Evolutionary conservation across 1,140 invertebrate genomes (phyloP), one percentile per base, ranked within the genome.

Genomic region (Anagrus nilaparvatae): DNA sequence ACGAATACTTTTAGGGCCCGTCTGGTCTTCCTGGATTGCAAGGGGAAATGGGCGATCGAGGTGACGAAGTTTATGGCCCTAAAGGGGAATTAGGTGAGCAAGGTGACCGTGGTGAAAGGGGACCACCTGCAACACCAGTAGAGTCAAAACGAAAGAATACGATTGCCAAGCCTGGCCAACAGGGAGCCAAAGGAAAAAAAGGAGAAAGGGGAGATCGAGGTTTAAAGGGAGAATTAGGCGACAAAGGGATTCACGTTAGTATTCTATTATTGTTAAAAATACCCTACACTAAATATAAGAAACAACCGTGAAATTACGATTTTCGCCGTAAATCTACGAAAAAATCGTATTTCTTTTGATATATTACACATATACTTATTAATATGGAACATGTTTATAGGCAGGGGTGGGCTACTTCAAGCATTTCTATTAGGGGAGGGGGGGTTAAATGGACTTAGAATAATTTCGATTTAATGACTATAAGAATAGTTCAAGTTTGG

Each of bases 181-280:
- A 61, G 17, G 80, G 77, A 21, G 53, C 58, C 3, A 63, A 71
- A 35, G 78, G 77, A 5, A 60, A 69, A 3, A 61, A 60, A 28
- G 82, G 82, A 21, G 58, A 70, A 29, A 63, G 63, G 21, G 81
- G 81, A 17, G 64, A 71, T 10, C 55, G 56, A 28, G 77, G 78
- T 25, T 50, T 56, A 0, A 72, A 69, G 50, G 86, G 85, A 40
- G 67, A 69, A 43, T 24, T 49, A 4, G 82, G 77, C 34, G 54
- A 59, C 12, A 64, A 61, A 46, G 78, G 78, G 44, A 57, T 60
- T 23, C 53, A 50, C 14, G 76, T 78, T 58, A 67, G 69, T 64
- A 41, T 44, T 40, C 40, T 27, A 40, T 29, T 27, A 19, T 30
- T 29, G 6, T 28, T 46, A n/a, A n/a, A n/a, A n/a, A n/a, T n/a